Base-by-base conservation (phyloP, 1,140 invertebrate species). In the Wiebesia pumilae region DNA sequence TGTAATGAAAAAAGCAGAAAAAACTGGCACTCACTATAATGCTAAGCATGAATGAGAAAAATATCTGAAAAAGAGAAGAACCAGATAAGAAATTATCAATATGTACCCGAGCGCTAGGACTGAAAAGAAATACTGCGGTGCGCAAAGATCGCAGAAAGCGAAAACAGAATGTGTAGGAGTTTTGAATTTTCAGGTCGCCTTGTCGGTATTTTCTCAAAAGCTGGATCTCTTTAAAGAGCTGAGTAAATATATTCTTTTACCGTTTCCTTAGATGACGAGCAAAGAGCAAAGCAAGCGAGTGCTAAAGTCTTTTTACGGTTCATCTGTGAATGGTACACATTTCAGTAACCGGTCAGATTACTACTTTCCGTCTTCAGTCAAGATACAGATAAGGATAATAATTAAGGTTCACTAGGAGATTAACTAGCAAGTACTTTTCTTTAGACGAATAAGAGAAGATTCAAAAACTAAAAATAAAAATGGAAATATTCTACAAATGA, bases 381-480 rank as follows among this genome's bases (percentile, higher is more conserved):
- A 85, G 84, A 85, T 81, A 47, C 33, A 81, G 84, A 81, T 81
- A 85, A 81, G 84, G 84, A 85, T 85, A 85, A 73, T 43, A 85
- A 85, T 85, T 85, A 85, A 73, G 16, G 65, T 67, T 67, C 67
- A 33, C 65, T 58, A 78, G 77, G 43, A 78, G 83, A 78, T 84
- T 78, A 73, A 35, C 69, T 73, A 40, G 69, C 35, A 73, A 40
- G 69, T 24, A 30, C 24, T 73, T 73, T 73, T 40, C 69, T 73
- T 73, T 73, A 30, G 16, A 40, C 21, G 35, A 40, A 35, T 1
- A 1, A 73, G 10, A 12, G 14, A 10, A 33, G 65, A 3, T 7
- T 40, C 40, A 40, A 40, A 73, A 73, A 35, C 69, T 40, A 40
- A 73, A 73, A 21, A 24, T 40, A 73, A 33, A 73, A n/a, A 73